Evolutionary conservation across 1,140 invertebrate species (phyloP), one percentile per base, ranked within the genome.

Genomic region (Drosophila lacertosa): DNA sequence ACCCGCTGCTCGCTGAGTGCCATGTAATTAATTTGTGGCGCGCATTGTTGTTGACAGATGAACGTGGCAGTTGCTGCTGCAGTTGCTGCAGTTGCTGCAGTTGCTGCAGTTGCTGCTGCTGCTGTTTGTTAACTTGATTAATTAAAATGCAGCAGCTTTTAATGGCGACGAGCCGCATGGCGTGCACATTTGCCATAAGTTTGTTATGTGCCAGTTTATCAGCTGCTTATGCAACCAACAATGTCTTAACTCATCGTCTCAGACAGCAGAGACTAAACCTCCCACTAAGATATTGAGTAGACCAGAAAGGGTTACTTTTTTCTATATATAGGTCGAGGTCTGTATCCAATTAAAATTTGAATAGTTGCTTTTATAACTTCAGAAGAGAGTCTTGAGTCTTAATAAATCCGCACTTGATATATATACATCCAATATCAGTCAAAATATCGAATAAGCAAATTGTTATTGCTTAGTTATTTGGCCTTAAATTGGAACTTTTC

Each of bases 1-100:
- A 45, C 63, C 54, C 47, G 15, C 44, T 22, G 13, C n/a, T 39
- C 53, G 18, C 20, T 24, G 40, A 65, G 58, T 33, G 22, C 42
- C 74, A 39, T 77, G 81, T 81, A 86, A 84, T 84, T 84, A 84
- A 79, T 81, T 84, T 77, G 77, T 65, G 54, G 73, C 65, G 67
- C 76, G 62, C 68, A 71, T 71, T 71, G 68, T 71, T 71, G 68
- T 59, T 71, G 68, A 71, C 68, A 71, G 62, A 66, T 66, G 68
- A 71, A 55, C 63, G 54, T 70, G 44, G 59, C 48, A 45, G 44
- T 37, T 33, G 59, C 26, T 42, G 39, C 4, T 18, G 45, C 26
- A 22, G 40, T n/a, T n/a, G 54, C 22, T 20, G 54, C 32, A 10
- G 54, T 15, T 20, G 54, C 32, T 11, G 47, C 45, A 29, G 57